Evolutionary conservation across 2,113 vertebrate genomes (phyloP).

Genomic region (Anguilla rostrata): DNA sequence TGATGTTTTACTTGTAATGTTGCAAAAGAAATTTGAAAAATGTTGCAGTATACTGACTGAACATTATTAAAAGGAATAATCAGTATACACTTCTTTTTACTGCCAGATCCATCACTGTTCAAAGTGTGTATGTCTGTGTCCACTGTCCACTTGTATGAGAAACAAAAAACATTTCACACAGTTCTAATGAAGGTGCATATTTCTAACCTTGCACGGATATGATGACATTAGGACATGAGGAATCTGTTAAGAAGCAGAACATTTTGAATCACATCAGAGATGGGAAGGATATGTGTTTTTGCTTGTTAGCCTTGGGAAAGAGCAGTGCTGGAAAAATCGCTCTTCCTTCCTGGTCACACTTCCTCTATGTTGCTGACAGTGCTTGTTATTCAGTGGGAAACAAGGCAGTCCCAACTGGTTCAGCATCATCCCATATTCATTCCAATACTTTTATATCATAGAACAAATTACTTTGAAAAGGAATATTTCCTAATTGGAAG

Average conservation of each 20-base stretch:
- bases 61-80: no score
- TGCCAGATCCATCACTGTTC: no score
- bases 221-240: not conserved
- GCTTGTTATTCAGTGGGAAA: conserved; percentile 40
- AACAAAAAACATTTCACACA: not conserved
- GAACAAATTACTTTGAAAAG: not conserved
- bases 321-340: conserved; percentile 31
- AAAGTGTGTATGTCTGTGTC: not conserved
- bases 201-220: not conserved
- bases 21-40: no score
- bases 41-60: no score
- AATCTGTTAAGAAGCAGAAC: not conserved
- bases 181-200: not conserved
- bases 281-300: conserved; percentile 17
- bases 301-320: conserved; percentile 12
- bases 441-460: not conserved
- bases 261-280: not conserved
- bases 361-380: conserved; percentile 64
- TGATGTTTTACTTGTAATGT: no score
- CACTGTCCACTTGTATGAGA: not conserved
- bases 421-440: not conserved
- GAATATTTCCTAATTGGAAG: not conserved
- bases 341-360: conserved; percentile 62
- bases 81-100: no score
- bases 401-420: not conserved